Percentiles rank a stretch among this genome's conserved stretches.
phyloP scores from a whole-genome alignment of 92 coral and sea anemone species.

The Bergia sp. region DNA sequence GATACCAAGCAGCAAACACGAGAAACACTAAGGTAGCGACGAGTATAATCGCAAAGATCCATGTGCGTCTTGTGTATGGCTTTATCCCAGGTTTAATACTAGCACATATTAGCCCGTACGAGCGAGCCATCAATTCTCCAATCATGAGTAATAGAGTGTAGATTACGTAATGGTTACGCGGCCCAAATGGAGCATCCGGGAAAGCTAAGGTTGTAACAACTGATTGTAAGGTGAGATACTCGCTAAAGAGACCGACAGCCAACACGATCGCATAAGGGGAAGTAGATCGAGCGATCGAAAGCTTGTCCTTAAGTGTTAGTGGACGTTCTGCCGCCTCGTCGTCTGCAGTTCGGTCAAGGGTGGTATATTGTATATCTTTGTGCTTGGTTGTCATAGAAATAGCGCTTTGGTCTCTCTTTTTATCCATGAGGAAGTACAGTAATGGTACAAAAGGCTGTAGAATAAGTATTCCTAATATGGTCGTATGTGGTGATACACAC shows the following conservation, averaged over 20 bases:
- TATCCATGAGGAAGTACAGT: constrained; percentile 57
- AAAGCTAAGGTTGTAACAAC: constrained; percentile 77
- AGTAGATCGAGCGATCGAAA: constrained; percentile 38
- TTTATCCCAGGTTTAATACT: constrained; percentile 33
- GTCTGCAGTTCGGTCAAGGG: constrained; percentile 32
- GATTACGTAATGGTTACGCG: constrained; percentile 70
- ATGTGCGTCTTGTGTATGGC: constrained; percentile 55
- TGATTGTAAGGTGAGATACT: constrained; percentile 68
- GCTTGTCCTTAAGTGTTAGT: constrained; percentile 59
- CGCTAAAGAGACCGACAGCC: constrained; percentile 63
- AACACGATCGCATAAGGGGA: constrained; percentile 50
- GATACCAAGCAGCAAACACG: constrained; percentile 66
- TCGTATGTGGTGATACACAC: constrained; percentile 67
- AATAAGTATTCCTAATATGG: constrained; percentile 61
- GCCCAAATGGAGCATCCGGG: constrained; percentile 71
- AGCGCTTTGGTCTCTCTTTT: not conserved
- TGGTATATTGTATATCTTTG: constrained; percentile 44
- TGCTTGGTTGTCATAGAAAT: not conserved
- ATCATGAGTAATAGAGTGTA: constrained; percentile 69
- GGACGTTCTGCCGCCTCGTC: constrained; percentile 13
- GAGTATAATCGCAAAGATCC: constrained; percentile 69
- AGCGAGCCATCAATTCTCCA: constrained; percentile 76
- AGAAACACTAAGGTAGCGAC: constrained; percentile 56
- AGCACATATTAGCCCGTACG: constrained; percentile 48
- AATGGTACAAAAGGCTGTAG: constrained; percentile 52